Base-by-base conservation (phyloP, 2,888 invertebrate genomes). In the Mayetiola destructor region DNA sequence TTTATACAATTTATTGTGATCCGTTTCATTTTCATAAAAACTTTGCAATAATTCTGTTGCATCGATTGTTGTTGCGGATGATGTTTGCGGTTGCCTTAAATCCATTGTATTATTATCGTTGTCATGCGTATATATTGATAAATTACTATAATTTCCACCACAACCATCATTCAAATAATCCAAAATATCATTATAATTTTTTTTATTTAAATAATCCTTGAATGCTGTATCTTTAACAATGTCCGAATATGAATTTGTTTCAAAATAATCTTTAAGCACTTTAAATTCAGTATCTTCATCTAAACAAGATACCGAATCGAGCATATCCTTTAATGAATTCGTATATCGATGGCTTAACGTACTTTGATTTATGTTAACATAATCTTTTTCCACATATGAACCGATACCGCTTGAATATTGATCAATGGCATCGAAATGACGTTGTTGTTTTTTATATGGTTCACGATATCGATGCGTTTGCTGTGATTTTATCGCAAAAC, bases 181-280 rank as follows among this genome's bases (percentile, higher is more conserved):
- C 23, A 72, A 61, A 12, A 71, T 69, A 60, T 72, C 71, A 42
- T 65, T 64, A 56, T 71, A 72, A 60, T 71, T 69, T 57, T 72
- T 72, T 39, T 69, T 66, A 40, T 68, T 65, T 29, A 72, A 60
- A 62, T 72, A 71, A 14, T 68, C 66, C 59, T 69, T 70, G 55
- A 72, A 72, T 42, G 70, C 68, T 0, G 61, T 63, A 59, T 72
- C 71, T 59, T 70, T 70, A 54, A 69, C 68, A 53, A 72, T 72
- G 36, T 71, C 71, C 1, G 71, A 69, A 59, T 70, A 71, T 1
- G 69, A 69, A 61, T 70, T 70, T n/a, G 67, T 68, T 58, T 72
- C 71, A 32, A 72, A 63, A 57, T 72, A 72, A 56, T 72, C 69
- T 59, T 70, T 69, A 21, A 72, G 64, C 56, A 71, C 61, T 16